Conservation (phyloP, 92 coral and sea anemone species). For the Zoanthus solanderi region DNA sequence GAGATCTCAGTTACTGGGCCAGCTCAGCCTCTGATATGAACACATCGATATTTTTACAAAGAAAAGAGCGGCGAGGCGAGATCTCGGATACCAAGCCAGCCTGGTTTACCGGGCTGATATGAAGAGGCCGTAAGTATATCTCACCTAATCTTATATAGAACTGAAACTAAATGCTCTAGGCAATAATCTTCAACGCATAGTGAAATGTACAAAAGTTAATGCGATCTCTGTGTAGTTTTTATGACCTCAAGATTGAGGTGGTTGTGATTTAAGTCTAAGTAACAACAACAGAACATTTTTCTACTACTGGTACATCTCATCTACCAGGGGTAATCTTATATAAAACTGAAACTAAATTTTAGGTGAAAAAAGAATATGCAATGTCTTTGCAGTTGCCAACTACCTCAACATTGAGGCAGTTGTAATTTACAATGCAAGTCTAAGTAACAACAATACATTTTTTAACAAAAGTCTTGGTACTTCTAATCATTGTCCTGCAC, state of each 20-base stretch:
- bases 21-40: not conserved
- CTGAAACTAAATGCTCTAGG: conserved; percentile 22
- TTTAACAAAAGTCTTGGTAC: conserved; percentile 44
- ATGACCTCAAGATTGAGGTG: conserved; percentile 40
- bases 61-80: conserved; percentile 10
- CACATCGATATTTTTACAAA: conserved; percentile 1
- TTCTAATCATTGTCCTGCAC: conserved; percentile 48
- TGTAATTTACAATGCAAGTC: conserved; percentile 27
- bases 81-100: conserved; percentile 9
- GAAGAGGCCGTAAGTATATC: conserved; percentile 15
- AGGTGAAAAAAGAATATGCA: conserved; percentile 11
- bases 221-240: conserved; percentile 38
- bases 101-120: conserved; percentile 5
- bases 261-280: conserved; percentile 49
- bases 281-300: conserved; percentile 61
- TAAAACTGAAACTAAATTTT: conserved; percentile 23
- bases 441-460: conserved; percentile 54
- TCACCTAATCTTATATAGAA: conserved; percentile 19
- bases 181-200: not conserved
- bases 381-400: conserved; percentile 26
- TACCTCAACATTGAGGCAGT: conserved; percentile 34
- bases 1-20: conserved; percentile 1
- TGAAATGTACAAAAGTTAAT: conserved; percentile 25
- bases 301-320: conserved; percentile 35
- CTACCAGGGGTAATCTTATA: conserved; percentile 35